Evolutionary conservation across 2,888 invertebrate genomes (phyloP), one percentile per base, ranked within the genome.

Genomic region (Caradrina kadenii): DNA sequence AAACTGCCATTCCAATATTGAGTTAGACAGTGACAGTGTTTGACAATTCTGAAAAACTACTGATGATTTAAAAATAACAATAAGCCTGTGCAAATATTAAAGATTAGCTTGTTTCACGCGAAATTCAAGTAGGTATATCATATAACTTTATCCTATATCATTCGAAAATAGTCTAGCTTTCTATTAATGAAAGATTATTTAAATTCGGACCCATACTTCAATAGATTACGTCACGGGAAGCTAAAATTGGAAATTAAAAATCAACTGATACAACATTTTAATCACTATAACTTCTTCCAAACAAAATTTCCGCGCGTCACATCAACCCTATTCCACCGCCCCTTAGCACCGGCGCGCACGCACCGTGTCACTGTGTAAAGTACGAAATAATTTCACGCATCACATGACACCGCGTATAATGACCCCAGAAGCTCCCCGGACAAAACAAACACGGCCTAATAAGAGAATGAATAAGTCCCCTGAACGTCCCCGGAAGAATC

Each of bases 371-470:
- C 92, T 93, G 94, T 93, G 94, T 94, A 95, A 95, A 96, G 95
- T 95, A 95, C 95, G 90, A 96, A 95, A 96, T 96, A 95, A 96
- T 96, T 96, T 96, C 95, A 96, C 96, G 96, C 94, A 94, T 95
- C 95, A 94, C 94, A 92, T 95, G 95, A 88, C 90, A 88, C 90
- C 87, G 88, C 91, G 92, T 87, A 93, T 95, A 96, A 95, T 95
- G 94, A 95, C 94, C 94, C 92, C 90, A 88, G 90, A 89, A 89
- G 88, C 87, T 88, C 89, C 89, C 82, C 85, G 84, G 83, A 88
- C 93, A 92, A 91, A 94, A 92, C 92, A 94, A 95, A 95, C 90
- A 94, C 73, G 86, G 86, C 83, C 89, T 93, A 93, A 93, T 92
- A 91, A 91, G 86, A 86, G 88, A 85, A 85, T 88, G 88, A 88